Evolutionary conservation across 2,797 vertebrate species (phyloP).

Genomic region (Coracias cyanogaster): DNA sequence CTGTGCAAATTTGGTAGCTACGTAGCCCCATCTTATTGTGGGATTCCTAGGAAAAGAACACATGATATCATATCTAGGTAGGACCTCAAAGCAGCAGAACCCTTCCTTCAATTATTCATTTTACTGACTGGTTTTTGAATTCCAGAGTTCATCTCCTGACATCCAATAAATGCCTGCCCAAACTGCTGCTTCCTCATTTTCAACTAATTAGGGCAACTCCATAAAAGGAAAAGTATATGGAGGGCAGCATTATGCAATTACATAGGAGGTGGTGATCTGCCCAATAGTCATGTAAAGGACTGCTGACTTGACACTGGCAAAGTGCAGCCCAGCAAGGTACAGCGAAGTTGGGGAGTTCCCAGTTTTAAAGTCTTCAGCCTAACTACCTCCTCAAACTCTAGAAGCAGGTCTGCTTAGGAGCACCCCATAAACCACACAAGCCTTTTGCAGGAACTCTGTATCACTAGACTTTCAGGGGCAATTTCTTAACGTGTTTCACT

Average conservation of each 20-base stretch:
- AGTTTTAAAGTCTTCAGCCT: background rate
- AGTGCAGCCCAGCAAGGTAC: background rate
- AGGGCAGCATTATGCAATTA: background rate
- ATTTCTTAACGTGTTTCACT: background rate
- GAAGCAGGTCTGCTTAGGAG: background rate
- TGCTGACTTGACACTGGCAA: background rate
- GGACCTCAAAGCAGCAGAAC: background rate
- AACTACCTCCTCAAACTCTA: background rate
- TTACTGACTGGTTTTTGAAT: background rate
- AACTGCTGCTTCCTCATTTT: background rate
- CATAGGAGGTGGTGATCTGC: background rate
- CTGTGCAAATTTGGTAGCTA: slow-evolving; percentile 92
- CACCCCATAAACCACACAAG: background rate
- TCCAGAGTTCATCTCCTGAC: background rate
- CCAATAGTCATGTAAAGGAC: rapidly evolving
- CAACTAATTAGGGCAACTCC: background rate
- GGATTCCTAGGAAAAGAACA: slow-evolving; percentile 84
- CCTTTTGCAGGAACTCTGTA: background rate
- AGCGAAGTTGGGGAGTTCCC: background rate
- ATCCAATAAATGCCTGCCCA: background rate
- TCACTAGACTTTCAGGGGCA: background rate
- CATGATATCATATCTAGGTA: background rate
- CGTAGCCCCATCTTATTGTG: slow-evolving; percentile 91
- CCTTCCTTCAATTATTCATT: background rate
- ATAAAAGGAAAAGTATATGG: background rate